Evolutionary conservation across 2,888 invertebrate genomes (phyloP).

Genomic region (Tachina fera): DNA sequence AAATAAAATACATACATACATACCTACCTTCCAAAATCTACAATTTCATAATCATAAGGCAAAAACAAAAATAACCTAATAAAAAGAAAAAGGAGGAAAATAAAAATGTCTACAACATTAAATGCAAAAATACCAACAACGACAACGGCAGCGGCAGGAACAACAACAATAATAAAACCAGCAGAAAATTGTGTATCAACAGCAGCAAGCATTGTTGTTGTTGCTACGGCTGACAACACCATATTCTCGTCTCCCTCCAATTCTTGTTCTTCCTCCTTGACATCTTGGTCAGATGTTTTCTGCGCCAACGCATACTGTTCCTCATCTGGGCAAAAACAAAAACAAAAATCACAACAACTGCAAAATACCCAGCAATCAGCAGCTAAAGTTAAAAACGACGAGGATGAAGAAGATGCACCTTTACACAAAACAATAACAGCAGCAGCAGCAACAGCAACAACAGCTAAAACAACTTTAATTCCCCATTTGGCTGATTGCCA

Average conservation of each 20-base stretch:
- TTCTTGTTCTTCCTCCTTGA: constrained; percentile 40
- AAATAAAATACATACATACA: too few species aligned
- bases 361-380: constrained; percentile 22
- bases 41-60: constrained; percentile 50
- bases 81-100: constrained; percentile 28
- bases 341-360: constrained; percentile 36
- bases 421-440: constrained; percentile 21
- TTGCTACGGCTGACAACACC: constrained; percentile 37
- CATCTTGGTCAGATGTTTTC: constrained; percentile 67
- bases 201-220: constrained; percentile 50
- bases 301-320: constrained; percentile 69
- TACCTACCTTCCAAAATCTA: not conserved
- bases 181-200: constrained; percentile 59
- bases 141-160: constrained; percentile 8
- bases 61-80: not conserved
- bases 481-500: constrained; percentile 58
- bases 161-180: constrained; percentile 35
- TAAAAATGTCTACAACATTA: constrained; percentile 69
- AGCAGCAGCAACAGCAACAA: constrained; percentile 15
- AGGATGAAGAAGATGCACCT: constrained; percentile 42
- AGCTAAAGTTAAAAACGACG: not conserved
- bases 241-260: constrained; percentile 32
- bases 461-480: not conserved
- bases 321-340: constrained; percentile 40
- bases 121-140: constrained; percentile 49